Evolutionary conservation across 2,888 invertebrate genomes (phyloP), one percentile per base, ranked within the genome.

Genomic region (Sclerodermus sp.): DNA sequence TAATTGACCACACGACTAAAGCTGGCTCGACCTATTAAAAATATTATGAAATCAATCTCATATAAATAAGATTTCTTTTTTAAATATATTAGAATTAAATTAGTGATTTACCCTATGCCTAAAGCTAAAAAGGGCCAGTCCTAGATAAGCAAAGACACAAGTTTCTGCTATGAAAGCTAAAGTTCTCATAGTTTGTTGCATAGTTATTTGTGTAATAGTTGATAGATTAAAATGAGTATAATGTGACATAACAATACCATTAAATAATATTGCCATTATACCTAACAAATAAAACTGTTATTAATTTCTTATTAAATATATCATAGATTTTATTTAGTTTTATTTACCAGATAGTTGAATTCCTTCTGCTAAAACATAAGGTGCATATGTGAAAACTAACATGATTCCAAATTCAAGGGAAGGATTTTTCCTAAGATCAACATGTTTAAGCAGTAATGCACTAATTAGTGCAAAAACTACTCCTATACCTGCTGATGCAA

Each of bases 161-260:
- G 98, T 98, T 81, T 99, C 98, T 63, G 93, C 97, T 58, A 98
- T 96, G 73, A 99, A 98, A 1, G 99, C 93, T 51, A 99, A 81
- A 0, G 98, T 98, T 70, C 96, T 84, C 87, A 99, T 93, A 0
- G 97, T 98, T 79, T 98, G 97, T 77, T 98, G 97, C 91, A 99
- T 97, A 2, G 98, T 98, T 45, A 99, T 96, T 82, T 99, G 99
- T 0, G 98, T 97, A 15, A 99, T 91, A 0, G 98, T 97, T 1
- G 97, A 97, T 38, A 99, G 81, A 79, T 99, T 99, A 73, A 93
- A 94, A 82, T 99, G 99, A 12, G 98, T 98, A 78, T 99, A 99
- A 79, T 99, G 99, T 0, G 97, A 97, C 99, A 99, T 99, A 1
- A 97, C 96, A 72, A 99, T 95, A 6, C 98, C 99, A 81, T 96